A percentile compares a stretch with the other conserved stretches of the same genome.
phyloP scores from a whole-genome alignment of 2,888 invertebrate genomes.

The Theretra japonica region DNA sequence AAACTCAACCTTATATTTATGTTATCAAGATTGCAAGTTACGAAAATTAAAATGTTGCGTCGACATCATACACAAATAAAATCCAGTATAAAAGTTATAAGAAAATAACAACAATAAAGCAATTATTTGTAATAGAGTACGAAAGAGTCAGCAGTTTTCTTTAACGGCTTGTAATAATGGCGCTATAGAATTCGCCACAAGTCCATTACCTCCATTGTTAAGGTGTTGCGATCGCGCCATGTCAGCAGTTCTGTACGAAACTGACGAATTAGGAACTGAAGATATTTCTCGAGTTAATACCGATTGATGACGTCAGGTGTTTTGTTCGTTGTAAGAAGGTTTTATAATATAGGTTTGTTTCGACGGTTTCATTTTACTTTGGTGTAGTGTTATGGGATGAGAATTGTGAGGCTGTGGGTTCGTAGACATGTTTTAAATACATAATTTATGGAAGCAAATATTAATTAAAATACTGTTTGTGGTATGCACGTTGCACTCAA shows the following conservation, averaged over 20 bases:
- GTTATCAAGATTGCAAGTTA: no score
- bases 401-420: neutral
- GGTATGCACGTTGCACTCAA: no score
- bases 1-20: no score
- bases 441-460: no score
- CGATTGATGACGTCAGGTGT: neutral
- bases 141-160: neutral
- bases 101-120: no score
- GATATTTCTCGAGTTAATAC: neutral
- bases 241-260: slow-evolving; percentile 39
- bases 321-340: neutral
- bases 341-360: neutral
- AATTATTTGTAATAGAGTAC: neutral
- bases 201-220: slow-evolving; percentile 57
- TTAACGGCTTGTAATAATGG: neutral
- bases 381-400: neutral
- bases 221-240: slow-evolving; percentile 54
- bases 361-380: neutral
- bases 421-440: no score
- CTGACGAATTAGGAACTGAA: slow-evolving; percentile 3
- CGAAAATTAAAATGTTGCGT: no score
- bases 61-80: no score
- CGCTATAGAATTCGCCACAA: slow-evolving; percentile 35
- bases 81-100: no score
- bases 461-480: no score